These are phyloP conservation scores for Tangara arthus DNA, from an alignment of 2,797 vertebrate species.

Conservation along the genomic window DNA sequence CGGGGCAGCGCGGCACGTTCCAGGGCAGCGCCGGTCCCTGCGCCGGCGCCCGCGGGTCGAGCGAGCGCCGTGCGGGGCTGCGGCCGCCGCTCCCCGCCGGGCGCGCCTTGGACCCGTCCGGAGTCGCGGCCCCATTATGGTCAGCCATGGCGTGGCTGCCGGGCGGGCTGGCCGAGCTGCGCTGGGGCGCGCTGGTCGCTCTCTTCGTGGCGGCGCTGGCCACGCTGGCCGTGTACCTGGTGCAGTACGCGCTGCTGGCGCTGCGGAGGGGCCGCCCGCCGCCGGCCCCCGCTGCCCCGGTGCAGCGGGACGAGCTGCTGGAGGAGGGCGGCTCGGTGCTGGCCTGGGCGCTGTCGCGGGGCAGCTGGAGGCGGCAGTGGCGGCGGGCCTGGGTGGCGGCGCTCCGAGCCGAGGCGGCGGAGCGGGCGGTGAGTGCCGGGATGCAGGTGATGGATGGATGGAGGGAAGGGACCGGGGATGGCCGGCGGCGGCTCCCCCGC, in stretches of 20 bases:
- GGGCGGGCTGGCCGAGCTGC: slow-evolving; percentile 66
- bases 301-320: slow-evolving; percentile 2
- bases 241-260: slow-evolving; percentile 80
- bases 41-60: background rate
- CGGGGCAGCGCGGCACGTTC: background rate
- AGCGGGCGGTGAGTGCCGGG: slow-evolving; percentile 78
- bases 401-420: slow-evolving; percentile 78
- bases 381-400: slow-evolving; percentile 86
- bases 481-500: background rate
- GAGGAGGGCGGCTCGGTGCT: slow-evolving; percentile 82
- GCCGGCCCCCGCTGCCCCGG: background rate
- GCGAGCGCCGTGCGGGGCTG: background rate
- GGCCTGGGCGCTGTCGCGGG: slow-evolving; percentile 87
- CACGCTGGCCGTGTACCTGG: slow-evolving; percentile 84
- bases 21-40: background rate
- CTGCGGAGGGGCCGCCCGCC: background rate
- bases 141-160: slow-evolving; percentile 40
- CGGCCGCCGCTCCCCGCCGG: background rate
- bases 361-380: slow-evolving; percentile 88
- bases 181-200: slow-evolving; percentile 85
- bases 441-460: background rate
- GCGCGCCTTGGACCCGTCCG: background rate
- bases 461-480: background rate
- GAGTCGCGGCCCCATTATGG: background rate
- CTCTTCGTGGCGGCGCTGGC: slow-evolving; percentile 87